Evolutionary conservation across 92 coral and sea anemone species (phyloP), one percentile per base, ranked within the genome.

Genomic region (Scolanthus callimorphus): DNA sequence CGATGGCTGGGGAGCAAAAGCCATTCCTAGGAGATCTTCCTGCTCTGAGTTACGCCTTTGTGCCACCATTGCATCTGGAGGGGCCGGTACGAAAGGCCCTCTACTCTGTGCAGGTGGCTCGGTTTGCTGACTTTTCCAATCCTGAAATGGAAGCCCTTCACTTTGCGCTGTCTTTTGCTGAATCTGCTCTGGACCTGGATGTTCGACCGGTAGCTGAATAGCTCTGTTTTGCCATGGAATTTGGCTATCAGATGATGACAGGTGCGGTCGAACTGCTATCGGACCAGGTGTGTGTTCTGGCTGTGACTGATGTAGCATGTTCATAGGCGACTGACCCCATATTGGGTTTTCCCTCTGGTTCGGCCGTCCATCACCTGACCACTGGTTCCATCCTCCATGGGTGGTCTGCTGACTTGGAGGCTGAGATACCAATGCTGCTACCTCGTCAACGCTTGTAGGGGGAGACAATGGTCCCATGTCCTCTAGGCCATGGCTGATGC

Each of bases 401-500:
- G 64, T 43, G 24, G 46, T 69, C 31, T 63, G 79, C 15, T 78
- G 79, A 39, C 55, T 59, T 26, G 66, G 47, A 25, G 75, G 37
- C 27, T 38, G 69, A n/a, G 41, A 29, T 20, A 60, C 48, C 19
- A 48, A 43, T 38, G 27, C 48, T 2, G 15, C 43, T 25, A 15
- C 26, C 3, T 61, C 39, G 20, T 12, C 48, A 17, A 49, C n/a
- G 41, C 48, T 61, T 22, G 26, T 61, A 26, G 48, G 20, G 27
- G 75, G 75, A 11, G 75, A 68, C 23, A 68, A 47, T 2, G 75
- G 75, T 15, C 65, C 39, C 41, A 68, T 51, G 34, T 68, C 58
- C 37, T 68, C 75, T 11, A 68, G 75, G 20, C 75, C 75, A 23
- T 68, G 75, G n/a, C 29, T 51, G 27, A 68, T 25, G 20, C 72